Evolutionary conservation across 1,140 invertebrate genomes (phyloP).

Genomic region (Calephelis nemesis): DNA sequence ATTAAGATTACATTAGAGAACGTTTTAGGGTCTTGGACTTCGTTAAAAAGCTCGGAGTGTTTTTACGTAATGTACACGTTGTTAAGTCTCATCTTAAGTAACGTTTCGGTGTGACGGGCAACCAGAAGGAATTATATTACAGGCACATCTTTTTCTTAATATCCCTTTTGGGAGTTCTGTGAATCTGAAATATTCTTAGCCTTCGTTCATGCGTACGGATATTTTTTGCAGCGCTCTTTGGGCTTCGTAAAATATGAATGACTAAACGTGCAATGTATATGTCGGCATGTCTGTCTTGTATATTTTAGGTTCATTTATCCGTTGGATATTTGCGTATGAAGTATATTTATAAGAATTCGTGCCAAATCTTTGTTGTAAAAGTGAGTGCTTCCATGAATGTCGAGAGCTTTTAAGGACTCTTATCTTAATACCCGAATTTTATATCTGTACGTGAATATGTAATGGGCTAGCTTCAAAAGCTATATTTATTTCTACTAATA

Average conservation of each 20-base stretch:
- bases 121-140: constrained; percentile 9
- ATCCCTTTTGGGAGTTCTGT: constrained; percentile 11
- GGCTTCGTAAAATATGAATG: constrained; percentile 7
- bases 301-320: background rate
- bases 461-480: background rate
- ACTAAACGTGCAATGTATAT: background rate
- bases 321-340: background rate
- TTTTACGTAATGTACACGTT: too few species aligned
- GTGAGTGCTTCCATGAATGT: background rate
- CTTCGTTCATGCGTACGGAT: background rate
- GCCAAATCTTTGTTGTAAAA: background rate
- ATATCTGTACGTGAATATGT: background rate
- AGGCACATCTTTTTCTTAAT: constrained; percentile 20
- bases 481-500: too few species aligned
- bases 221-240: constrained; percentile 1
- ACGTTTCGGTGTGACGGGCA: constrained; percentile 5
- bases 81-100: too few species aligned
- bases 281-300: background rate
- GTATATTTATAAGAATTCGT: background rate
- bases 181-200: constrained; percentile 16
- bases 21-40: too few species aligned
- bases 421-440: background rate
- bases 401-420: background rate
- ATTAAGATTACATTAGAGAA: too few species aligned
- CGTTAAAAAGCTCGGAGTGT: too few species aligned